Base-by-base conservation (phyloP, 2,888 invertebrate genomes). In the Reticulitermes lucifugus region DNA sequence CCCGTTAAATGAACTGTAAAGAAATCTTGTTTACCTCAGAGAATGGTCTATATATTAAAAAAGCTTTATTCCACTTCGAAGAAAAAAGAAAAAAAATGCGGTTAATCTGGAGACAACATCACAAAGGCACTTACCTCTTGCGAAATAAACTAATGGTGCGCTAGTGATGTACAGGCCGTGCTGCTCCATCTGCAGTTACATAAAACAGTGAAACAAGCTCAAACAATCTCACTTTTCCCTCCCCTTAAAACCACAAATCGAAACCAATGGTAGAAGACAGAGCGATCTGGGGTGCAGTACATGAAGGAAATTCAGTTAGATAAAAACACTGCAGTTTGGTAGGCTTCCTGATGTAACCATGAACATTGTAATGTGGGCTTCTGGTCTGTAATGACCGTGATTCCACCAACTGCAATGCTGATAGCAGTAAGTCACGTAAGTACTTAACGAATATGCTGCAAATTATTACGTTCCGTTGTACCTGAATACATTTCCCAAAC, bases 131-230 rank as follows among this genome's bases (percentile, higher is more conserved):
- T 43, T 75, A 75, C 41, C 21, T 75, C 21, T 35, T 43, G 25
- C 18, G 75, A 75, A 43, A 75, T 75, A 75, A 75, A 75, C 43
- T 35, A 75, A 75, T 75, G 22, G 6, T 75, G 75, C 41, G 41
- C 18, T 43, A 43, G 18, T 43, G 43, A 75, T 22, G 35, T 21
- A 5, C 29, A 21, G 35, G 29, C 46, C 12, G 9, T 46, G 12
- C 46, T 46, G 10, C 10, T 14, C n/a, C 71, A 43, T 75, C 43
- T 21, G 18, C 35, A 43, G 14, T 75, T 75, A 75, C 41, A 43
- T 75, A 75, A 75, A 43, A 75, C 41, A 75, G 41, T 43, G 75
- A 75, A 75, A 75, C 75, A 75, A 75, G 21, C 75, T 75, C 75
- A 75, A 1, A 41, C 75, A 75, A 75, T 75, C 43, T 75, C 21